Conservation (phyloP, 2,888 invertebrate species). For the Dasysyrphus tricinctus region DNA sequence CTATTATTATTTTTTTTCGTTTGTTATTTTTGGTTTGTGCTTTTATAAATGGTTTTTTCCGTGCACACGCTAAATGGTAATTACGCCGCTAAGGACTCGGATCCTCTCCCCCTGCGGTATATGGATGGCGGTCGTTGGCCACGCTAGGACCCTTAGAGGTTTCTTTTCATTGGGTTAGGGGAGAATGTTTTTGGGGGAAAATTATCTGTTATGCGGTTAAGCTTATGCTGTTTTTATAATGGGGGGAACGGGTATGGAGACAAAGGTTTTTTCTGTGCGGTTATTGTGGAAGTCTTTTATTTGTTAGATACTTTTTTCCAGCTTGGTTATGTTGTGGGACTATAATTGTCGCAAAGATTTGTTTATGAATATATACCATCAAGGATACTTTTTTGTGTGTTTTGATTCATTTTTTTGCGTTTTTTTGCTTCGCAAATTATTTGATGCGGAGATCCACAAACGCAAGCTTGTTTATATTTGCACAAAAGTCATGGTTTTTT, state of each 20-base stretch:
- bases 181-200: constrained; percentile 54
- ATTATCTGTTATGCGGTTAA: constrained; percentile 72
- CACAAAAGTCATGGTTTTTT: constrained; percentile 18
- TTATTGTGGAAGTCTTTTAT: constrained; percentile 56
- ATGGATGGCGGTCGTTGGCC: constrained; percentile 15
- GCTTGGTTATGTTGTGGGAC: constrained; percentile 49
- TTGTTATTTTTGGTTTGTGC: constrained; percentile 27
- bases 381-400: constrained; percentile 23
- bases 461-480: constrained; percentile 36
- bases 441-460: constrained; percentile 28
- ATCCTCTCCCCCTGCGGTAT: constrained; percentile 21
- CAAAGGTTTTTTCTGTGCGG: constrained; percentile 13
- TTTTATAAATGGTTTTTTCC: constrained; percentile 60
- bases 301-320: constrained; percentile 44
- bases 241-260: background rate
- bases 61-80: constrained; percentile 74
- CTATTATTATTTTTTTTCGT: constrained; percentile 24
- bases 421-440: background rate
- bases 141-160: constrained; percentile 46
- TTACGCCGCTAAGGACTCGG: constrained; percentile 69
- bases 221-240: constrained; percentile 57
- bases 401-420: constrained; percentile 5
- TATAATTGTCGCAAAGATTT: constrained; percentile 70
- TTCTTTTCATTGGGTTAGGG: constrained; percentile 24
- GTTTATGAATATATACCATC: constrained; percentile 33